A percentile compares a stretch with the other conserved stretches of the same genome.
phyloP scores from a whole-genome alignment of 2,797 vertebrate species.

The Nasua narica region DNA sequence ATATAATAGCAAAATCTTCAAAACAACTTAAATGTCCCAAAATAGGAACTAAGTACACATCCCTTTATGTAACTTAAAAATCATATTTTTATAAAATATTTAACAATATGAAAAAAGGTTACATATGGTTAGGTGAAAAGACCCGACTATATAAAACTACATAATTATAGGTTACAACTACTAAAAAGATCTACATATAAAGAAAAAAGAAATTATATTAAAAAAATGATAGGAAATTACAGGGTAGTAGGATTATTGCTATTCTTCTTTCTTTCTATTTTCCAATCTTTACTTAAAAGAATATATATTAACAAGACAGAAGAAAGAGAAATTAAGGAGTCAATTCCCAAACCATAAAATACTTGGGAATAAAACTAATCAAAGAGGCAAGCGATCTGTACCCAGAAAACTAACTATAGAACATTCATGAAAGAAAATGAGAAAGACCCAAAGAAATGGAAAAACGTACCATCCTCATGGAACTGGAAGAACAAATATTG shows the following conservation, averaged over 20 bases:
- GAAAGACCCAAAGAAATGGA: no score
- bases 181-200: neutral
- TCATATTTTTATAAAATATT: neutral
- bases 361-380: no score
- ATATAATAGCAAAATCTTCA: neutral
- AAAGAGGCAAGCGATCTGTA: no score
- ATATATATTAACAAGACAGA: neutral
- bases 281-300: conserved; percentile 23
- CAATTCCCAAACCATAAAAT: neutral
- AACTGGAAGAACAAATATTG: no score
- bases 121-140: neutral
- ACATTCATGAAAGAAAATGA: no score
- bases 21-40: conserved; percentile 10
- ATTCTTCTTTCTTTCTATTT: neutral
- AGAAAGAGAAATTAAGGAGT: no score
- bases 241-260: neutral
- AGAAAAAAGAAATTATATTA: neutral
- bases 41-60: conserved; percentile 3
- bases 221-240: neutral
- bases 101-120: neutral
- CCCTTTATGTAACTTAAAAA: neutral
- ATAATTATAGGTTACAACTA: neutral
- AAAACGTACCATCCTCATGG: no score
- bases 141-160: neutral
- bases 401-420: no score